These are phyloP conservation scores for Yponomeuta evonymella DNA, from an alignment of 2,888 invertebrate genomes.

Conservation along the genomic window DNA sequence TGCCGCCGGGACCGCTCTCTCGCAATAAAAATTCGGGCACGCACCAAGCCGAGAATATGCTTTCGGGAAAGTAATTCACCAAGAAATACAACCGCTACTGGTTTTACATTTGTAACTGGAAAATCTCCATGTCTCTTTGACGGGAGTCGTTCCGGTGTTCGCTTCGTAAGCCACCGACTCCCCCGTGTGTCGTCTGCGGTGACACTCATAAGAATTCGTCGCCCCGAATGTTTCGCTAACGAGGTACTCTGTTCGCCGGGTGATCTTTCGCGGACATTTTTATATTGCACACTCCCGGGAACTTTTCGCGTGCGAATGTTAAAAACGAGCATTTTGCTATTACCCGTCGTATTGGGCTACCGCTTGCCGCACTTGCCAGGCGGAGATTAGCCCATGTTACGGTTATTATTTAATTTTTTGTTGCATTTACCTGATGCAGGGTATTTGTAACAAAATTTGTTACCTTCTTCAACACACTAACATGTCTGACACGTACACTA, in stretches of 20 bases:
- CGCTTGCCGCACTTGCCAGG: background rate
- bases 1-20: conserved; percentile 49
- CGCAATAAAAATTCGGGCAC: conserved; percentile 65
- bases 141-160: conserved; percentile 45
- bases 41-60: conserved; percentile 55
- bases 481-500: too few species aligned
- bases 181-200: conserved; percentile 61
- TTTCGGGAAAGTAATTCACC: conserved; percentile 67
- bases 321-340: background rate
- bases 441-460: too few species aligned
- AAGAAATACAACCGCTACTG: conserved; percentile 68
- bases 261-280: conserved; percentile 18
- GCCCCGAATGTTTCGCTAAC: conserved; percentile 53
- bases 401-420: too few species aligned
- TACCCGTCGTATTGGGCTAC: background rate
- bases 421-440: too few species aligned
- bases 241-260: conserved; percentile 36
- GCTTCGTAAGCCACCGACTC: conserved; percentile 63
- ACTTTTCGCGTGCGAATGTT: background rate
- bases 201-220: conserved; percentile 71
- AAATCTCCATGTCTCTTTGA: conserved; percentile 75
- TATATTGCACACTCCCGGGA: conserved; percentile 9
- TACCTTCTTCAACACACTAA: too few species aligned
- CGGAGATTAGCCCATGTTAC: background rate
- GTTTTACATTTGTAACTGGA: conserved; percentile 70